phyloP scores from a whole-genome alignment of 2,113 vertebrate species.

The Fregata magnificens region DNA sequence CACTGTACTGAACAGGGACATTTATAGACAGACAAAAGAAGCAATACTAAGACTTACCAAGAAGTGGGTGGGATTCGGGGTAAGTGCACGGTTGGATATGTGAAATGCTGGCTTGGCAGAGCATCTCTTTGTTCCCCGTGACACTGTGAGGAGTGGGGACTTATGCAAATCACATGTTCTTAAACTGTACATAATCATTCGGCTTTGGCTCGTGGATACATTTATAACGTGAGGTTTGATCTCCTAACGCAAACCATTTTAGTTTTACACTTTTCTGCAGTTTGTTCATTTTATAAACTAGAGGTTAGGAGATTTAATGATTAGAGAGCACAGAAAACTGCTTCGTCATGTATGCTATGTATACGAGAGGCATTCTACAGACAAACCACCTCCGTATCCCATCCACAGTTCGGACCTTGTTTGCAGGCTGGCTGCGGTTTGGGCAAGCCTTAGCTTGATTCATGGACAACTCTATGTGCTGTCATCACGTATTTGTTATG shows the following conservation, averaged over 20 bases:
- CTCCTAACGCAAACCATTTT: neutral
- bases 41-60: slow-evolving; percentile 8
- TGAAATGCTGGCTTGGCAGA: slow-evolving; percentile 38
- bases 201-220: neutral
- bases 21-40: slow-evolving; percentile 51
- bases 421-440: neutral
- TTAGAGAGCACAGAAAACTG: neutral
- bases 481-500: accelerated
- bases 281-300: neutral
- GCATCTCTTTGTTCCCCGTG: slow-evolving; percentile 57
- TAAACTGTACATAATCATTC: neutral
- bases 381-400: neutral
- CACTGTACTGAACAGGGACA: neutral
- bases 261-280: neutral
- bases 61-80: slow-evolving; percentile 55
- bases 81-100: slow-evolving; percentile 16
- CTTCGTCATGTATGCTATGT: accelerated
- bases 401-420: neutral
- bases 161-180: slow-evolving; percentile 28
- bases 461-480: neutral
- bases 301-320: neutral
- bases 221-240: neutral
- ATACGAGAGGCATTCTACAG: accelerated
- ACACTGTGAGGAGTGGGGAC: neutral
- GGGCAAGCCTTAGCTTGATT: neutral